phyloP scores from a whole-genome alignment of 2,888 invertebrate species.

The Brachyopa scutellaris region DNA sequence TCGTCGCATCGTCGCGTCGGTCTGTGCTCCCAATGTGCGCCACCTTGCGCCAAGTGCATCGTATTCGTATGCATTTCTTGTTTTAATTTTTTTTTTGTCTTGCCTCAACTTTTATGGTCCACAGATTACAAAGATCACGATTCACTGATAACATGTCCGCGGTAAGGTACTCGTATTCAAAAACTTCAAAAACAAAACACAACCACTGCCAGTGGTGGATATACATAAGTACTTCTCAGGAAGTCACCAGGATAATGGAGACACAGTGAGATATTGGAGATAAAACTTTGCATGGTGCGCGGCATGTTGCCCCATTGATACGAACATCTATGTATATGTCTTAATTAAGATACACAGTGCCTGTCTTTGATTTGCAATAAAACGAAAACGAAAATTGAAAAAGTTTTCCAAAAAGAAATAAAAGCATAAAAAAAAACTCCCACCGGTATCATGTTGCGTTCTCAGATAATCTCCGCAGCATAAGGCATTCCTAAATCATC shows the following conservation, averaged over 20 bases:
- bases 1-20: no score
- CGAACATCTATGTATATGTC: no score
- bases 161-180: background rate
- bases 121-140: conserved; percentile 66
- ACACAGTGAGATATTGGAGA: conserved; percentile 42
- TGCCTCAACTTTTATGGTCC: conserved; percentile 57
- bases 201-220: background rate
- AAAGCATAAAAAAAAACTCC: conserved; percentile 29
- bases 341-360: conserved; percentile 55
- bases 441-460: conserved; percentile 56
- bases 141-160: conserved; percentile 52
- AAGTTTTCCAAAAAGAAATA: conserved; percentile 35
- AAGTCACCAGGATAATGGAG: conserved; percentile 48
- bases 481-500: conserved; percentile 61
- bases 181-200: background rate
- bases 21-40: conserved; percentile 6
- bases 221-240: conserved; percentile 48
- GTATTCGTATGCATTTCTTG: conserved; percentile 26
- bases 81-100: conserved; percentile 43
- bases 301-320: conserved; percentile 2
- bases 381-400: conserved; percentile 67
- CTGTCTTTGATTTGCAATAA: conserved; percentile 48
- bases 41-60: conserved; percentile 34
- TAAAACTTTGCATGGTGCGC: conserved; percentile 45
- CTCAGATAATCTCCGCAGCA: background rate